phyloP scores from a whole-genome alignment of 2,888 invertebrate genomes.

The Drosophila conformis region DNA sequence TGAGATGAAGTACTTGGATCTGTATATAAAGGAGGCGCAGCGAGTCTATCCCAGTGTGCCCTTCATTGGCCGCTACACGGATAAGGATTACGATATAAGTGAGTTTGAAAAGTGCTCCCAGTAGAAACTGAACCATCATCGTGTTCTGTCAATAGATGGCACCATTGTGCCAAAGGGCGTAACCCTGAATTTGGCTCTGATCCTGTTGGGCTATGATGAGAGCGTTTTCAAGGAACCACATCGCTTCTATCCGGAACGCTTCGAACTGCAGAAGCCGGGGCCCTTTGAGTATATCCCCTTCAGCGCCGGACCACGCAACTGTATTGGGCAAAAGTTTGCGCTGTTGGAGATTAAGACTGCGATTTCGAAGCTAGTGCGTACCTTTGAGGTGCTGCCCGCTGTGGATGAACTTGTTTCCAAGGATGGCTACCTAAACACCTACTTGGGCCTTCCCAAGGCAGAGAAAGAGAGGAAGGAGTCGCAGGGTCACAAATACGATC shows the following conservation, averaged over 20 bases:
- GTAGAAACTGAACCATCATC: not conserved
- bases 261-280: constrained; percentile 83
- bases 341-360: constrained; percentile 87
- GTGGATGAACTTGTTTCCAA: constrained; percentile 72
- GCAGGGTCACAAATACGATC: constrained; percentile 80
- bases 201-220: constrained; percentile 80
- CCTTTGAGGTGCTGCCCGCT: constrained; percentile 84
- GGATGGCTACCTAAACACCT: constrained; percentile 70
- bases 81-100: constrained; percentile 80
- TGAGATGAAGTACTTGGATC: constrained; percentile 83
- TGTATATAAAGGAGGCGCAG: constrained; percentile 81
- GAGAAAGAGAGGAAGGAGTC: constrained; percentile 44
- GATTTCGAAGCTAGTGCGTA: constrained; percentile 86
- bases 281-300: constrained; percentile 87
- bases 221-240: constrained; percentile 80
- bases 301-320: constrained; percentile 88
- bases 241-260: constrained; percentile 86
- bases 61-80: constrained; percentile 70
- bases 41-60: constrained; percentile 83
- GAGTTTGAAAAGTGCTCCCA: constrained; percentile 6
- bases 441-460: constrained; percentile 49
- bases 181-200: constrained; percentile 68
- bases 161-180: constrained; percentile 72
- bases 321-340: constrained; percentile 86
- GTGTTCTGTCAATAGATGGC: constrained; percentile 74